Evolutionary conservation across 2,797 vertebrate genomes (phyloP).

Genomic region (Syngnathus acus): DNA sequence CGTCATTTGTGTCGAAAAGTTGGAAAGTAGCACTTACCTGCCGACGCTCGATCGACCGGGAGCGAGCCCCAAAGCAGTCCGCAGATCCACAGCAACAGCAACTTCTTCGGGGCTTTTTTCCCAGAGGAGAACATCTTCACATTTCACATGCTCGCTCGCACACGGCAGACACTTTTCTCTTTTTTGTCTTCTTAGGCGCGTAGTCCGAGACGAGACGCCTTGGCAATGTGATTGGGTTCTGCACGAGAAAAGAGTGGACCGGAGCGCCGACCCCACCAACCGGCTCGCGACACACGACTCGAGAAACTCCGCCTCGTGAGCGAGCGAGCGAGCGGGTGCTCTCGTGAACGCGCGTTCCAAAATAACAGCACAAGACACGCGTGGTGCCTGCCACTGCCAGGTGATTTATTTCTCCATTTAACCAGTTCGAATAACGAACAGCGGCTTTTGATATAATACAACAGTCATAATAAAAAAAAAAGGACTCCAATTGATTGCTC

Average conservation of each 20-base stretch:
- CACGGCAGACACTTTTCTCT: constrained; percentile 30
- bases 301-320: constrained; percentile 8
- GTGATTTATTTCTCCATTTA: not conserved
- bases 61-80: constrained; percentile 60
- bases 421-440: not conserved
- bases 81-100: constrained; percentile 19
- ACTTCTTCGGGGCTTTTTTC: constrained; percentile 34
- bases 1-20: not conserved
- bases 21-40: constrained; percentile 49
- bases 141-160: constrained; percentile 12
- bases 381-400: too few relatives aligned
- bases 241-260: not conserved
- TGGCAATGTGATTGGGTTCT: not conserved
- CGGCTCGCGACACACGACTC: not conserved
- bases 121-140: constrained; percentile 46
- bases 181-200: constrained; percentile 16
- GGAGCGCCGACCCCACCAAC: not conserved
- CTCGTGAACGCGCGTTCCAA: constrained; percentile 1
- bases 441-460: not conserved
- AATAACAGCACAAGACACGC: constrained; percentile 1
- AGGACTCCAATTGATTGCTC: not conserved
- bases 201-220: not conserved
- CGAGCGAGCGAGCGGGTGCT: constrained; percentile 1
- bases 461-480: not conserved
- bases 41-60: constrained; percentile 41